phyloP scores from a whole-genome alignment of 2,113 vertebrate species.

The Nothoprocta pentlandii region DNA sequence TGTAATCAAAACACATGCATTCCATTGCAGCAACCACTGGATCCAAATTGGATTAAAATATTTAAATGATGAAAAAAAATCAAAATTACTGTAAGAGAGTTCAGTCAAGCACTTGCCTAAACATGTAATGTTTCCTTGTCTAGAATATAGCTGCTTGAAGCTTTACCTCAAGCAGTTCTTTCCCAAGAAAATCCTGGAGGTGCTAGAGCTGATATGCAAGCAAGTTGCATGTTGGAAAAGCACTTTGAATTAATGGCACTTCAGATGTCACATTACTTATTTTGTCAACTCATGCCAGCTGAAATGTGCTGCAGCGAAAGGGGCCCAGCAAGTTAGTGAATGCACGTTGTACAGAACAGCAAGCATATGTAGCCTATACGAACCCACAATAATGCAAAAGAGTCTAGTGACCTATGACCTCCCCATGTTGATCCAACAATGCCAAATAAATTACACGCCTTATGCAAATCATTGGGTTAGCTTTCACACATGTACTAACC shows the following conservation, averaged over 20 bases:
- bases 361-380: not conserved
- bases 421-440: fast-evolving
- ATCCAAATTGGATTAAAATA: not conserved
- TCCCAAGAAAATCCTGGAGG: not conserved
- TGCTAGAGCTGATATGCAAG: not conserved
- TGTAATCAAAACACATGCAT: not conserved
- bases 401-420: not conserved
- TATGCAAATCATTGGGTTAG: not conserved
- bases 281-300: not conserved
- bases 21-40: not conserved
- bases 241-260: not conserved
- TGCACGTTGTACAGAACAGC: not conserved
- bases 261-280: not conserved
- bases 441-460: not conserved
- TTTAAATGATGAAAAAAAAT: not conserved
- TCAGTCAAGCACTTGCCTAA: not conserved
- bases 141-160: not conserved
- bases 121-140: not conserved
- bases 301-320: not conserved
- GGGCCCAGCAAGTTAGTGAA: not conserved
- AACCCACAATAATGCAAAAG: not conserved
- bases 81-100: not conserved
- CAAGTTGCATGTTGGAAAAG: not conserved
- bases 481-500: not conserved
- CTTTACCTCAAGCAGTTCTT: not conserved